These are phyloP conservation scores for Sebastes umbrosus DNA, from an alignment of 2,797 vertebrate genomes.

Conservation along the genomic window DNA sequence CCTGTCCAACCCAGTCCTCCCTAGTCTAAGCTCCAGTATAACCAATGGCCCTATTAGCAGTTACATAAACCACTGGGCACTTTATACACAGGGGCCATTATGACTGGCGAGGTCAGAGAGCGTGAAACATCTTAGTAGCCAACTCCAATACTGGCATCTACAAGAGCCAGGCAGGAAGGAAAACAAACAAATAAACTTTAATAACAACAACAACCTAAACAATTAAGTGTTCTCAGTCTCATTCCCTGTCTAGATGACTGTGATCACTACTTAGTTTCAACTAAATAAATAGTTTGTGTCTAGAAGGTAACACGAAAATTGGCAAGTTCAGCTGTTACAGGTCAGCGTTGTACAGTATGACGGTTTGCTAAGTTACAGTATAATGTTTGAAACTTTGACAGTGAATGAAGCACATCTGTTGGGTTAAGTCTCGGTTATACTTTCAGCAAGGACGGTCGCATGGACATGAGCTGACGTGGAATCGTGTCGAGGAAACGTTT, in stretches of 20 bases:
- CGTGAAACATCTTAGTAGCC: slow-evolving; percentile 38
- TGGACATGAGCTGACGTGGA: too few species aligned
- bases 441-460: too few species aligned
- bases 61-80: slow-evolving; percentile 67
- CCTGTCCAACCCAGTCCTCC: slow-evolving; percentile 36
- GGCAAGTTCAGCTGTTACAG: background rate
- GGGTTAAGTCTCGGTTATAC: too few species aligned
- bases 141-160: slow-evolving; percentile 41
- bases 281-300: background rate
- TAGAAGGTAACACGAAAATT: too few species aligned
- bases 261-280: background rate
- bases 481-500: too few species aligned
- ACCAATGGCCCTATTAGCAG: slow-evolving; percentile 64
- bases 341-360: background rate
- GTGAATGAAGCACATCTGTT: background rate
- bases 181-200: slow-evolving; percentile 35
- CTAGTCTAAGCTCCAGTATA: slow-evolving; percentile 32
- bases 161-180: slow-evolving; percentile 38
- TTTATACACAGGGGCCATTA: slow-evolving; percentile 46
- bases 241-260: background rate
- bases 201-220: slow-evolving; percentile 31
- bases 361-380: background rate
- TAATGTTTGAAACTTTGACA: background rate
- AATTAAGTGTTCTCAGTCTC: background rate
- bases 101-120: slow-evolving; percentile 46